phyloP scores from a whole-genome alignment of 1,140 invertebrate genomes.

The Babylonia areolata region DNA sequence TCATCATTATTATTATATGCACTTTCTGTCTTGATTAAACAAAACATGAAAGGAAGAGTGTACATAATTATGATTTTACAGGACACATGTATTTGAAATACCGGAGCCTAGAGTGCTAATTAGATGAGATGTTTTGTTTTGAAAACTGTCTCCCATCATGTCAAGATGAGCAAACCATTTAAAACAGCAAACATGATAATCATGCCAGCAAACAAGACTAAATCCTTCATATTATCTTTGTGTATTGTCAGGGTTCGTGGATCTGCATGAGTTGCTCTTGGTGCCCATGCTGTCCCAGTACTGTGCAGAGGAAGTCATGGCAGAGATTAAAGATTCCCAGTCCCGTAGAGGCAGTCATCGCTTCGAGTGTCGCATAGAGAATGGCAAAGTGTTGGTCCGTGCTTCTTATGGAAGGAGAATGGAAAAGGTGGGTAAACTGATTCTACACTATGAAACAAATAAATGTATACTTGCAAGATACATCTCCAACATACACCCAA shows the following conservation, averaged over 20 bases:
- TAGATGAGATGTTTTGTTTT: too few species aligned
- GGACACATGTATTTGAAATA: too few species aligned
- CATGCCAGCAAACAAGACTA: too few species aligned
- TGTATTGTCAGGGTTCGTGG: slow-evolving; percentile 58
- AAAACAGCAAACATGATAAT: too few species aligned
- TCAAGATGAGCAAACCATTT: too few species aligned
- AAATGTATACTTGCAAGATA: too few species aligned
- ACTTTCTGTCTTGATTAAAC: too few species aligned
- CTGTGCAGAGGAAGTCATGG: slow-evolving; percentile 50
- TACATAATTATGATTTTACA: neutral
- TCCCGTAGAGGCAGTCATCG: slow-evolving; percentile 52
- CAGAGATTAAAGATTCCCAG: slow-evolving; percentile 50
- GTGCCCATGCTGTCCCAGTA: slow-evolving; percentile 49
- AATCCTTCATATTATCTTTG: neutral
- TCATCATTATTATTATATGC: too few species aligned
- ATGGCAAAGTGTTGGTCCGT: slow-evolving; percentile 50
- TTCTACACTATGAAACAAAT: neutral
- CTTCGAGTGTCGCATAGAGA: slow-evolving; percentile 51
- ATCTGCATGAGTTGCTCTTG: slow-evolving; percentile 48
- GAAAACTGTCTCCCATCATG: too few species aligned
- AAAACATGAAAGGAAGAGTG: neutral
- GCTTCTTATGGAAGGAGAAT: slow-evolving; percentile 60
- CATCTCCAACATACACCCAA: too few species aligned
- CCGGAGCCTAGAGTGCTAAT: too few species aligned
- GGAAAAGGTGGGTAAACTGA: slow-evolving; percentile 50